Evolutionary conservation across 2,888 invertebrate genomes (phyloP).

Genomic region (Erebia ligea): DNA sequence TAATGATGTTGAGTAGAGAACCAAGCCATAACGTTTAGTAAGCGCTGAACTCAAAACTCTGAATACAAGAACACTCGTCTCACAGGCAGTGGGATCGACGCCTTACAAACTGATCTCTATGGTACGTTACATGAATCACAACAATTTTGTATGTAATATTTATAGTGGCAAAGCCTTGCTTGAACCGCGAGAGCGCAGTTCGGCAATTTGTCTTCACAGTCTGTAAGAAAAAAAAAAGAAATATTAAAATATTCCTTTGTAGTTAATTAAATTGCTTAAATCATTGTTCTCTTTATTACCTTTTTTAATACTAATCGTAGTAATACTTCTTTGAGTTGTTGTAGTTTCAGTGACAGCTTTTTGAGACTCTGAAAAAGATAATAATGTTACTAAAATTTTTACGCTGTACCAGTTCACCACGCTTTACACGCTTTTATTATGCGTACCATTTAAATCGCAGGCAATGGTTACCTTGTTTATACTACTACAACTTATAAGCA

Average conservation of each 20-base stretch:
- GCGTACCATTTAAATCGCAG: no score
- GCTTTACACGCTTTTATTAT: no score
- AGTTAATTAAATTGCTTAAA: background rate
- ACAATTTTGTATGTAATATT: slow-evolving; percentile 92
- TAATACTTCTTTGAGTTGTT: slow-evolving; percentile 45
- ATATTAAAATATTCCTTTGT: background rate
- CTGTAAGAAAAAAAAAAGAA: slow-evolving; percentile 49
- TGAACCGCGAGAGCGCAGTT: slow-evolving; percentile 93
- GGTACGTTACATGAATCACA: slow-evolving; percentile 86
- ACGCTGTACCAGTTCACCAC: no score
- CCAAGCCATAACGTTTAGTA: background rate
- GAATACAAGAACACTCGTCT: background rate
- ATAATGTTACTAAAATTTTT: background rate
- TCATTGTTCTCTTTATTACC: slow-evolving; percentile 47
- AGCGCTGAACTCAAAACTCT: background rate
- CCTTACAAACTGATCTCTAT: background rate
- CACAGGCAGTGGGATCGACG: background rate
- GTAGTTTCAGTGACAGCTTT: slow-evolving; percentile 46
- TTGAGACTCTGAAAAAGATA: slow-evolving; percentile 58
- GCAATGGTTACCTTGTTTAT: no score
- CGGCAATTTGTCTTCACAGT: slow-evolving; percentile 88
- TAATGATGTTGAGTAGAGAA: no score
- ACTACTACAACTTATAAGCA: no score
- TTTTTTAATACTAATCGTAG: slow-evolving; percentile 47
- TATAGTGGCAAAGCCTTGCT: slow-evolving; percentile 92